Percentiles rank a stretch among this genome's conserved stretches.
These are phyloP conservation scores for Pygoscelis antarcticus DNA, from an alignment of 2,113 vertebrate genomes.

Conservation along the genomic window DNA sequence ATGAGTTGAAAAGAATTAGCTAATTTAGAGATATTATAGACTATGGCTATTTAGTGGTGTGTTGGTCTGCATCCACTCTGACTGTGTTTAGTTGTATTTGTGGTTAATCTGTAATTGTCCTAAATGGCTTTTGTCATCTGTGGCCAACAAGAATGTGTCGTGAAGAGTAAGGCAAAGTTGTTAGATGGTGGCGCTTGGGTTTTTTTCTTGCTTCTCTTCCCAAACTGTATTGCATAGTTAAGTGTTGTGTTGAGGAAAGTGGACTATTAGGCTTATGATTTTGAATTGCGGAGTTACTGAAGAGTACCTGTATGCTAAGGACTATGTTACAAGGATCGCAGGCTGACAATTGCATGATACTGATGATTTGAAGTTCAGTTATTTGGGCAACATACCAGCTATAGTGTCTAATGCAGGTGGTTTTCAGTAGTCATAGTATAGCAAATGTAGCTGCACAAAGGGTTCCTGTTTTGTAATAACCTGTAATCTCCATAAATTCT, in stretches of 20 bases:
- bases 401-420: not conserved
- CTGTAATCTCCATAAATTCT: not conserved
- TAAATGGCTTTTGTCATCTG: slow-evolving; percentile 7
- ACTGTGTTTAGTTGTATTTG: slow-evolving; percentile 13
- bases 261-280: not conserved
- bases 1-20: slow-evolving; percentile 44
- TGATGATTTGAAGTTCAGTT: not conserved
- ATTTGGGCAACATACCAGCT: not conserved
- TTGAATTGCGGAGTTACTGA: not conserved
- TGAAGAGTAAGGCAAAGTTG: not conserved
- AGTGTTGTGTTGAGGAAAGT: not conserved
- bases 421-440: not conserved
- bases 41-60: slow-evolving; percentile 26
- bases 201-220: not conserved
- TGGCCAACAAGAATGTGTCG: not conserved
- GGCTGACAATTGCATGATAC: not conserved
- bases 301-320: not conserved
- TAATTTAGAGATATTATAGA: slow-evolving; percentile 31
- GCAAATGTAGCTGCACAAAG: not conserved
- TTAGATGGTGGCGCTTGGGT: not conserved
- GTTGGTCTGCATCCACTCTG: not conserved
- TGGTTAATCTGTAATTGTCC: slow-evolving; percentile 42
- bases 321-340: not conserved
- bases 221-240: not conserved
- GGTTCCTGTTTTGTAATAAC: not conserved